phyloP scores from a whole-genome alignment of 2,113 vertebrate species.

The Xenopus tropicalis region UCB_Xtro_10.0 CM004449.2:106102001-106102500 shows the following conservation, averaged over 20 bases:
- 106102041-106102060: conserved; percentile 80
- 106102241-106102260: conserved; percentile 80
- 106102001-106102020: conserved; percentile 92
- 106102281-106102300: background rate
- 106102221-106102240: conserved; percentile 86
- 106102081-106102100: conserved; percentile 69
- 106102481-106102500: no score
- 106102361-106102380: no score
- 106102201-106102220: conserved; percentile 81
- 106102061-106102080: conserved; percentile 84
- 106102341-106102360: no score
- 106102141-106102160: conserved; percentile 77
- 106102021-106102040: conserved; percentile 72
- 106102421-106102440: no score
- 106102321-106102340: no score
- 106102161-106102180: conserved; percentile 85
- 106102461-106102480: no score
- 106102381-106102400: no score
- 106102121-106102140: conserved; percentile 60
- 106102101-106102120: conserved; percentile 57
- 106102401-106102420: no score
- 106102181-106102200: conserved; percentile 84
- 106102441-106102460: no score
- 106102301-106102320: no score
- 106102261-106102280: conserved; percentile 80